Evolutionary conservation across 2,797 vertebrate species (phyloP), one percentile per base, ranked within the genome.

Genomic region (Argentina silus): DNA sequence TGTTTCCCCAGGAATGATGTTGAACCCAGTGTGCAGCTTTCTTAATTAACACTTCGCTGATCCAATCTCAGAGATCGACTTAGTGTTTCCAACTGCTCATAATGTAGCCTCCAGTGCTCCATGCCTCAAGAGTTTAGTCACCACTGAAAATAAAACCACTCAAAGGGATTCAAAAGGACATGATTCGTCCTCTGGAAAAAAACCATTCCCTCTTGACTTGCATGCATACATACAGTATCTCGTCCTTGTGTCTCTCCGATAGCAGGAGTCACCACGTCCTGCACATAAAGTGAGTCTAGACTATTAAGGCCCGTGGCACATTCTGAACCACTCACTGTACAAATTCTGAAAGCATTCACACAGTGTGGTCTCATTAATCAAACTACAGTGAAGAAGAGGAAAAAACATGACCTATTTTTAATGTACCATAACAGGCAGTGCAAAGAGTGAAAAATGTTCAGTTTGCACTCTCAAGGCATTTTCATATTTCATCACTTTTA

Each of bases 341-440:
- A 75, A 45, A 71, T 75, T 74, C 81, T 59, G 72, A 78, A 72
- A 75, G 78, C 51, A 6, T 70, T 86, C 72, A 76, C 73, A 55
- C 80, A 80, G 86, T 70, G 0, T 21, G 0, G 19, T 65, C 79
- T 87, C 77, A 89, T 86, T 84, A 86, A 73, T 81, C 68, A 85
- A 73, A 83, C 14, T 57, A 64, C 44, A 62, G 50, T 17, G 42
- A 45, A 1, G 10, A 15, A 45, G 23, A 11, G 15, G 36, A 6
- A 4, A 62, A 43, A 36, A 62, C 4, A 62, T 1, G 14, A 19
- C 4, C 27, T 62, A 0, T 15, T 62, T 8, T 61, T 61, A 61
- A 62, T 62, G 27, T 23, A 36, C 14, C 17, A n/a, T 36, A 53
- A 53, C 15, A 53, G 51, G 51, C 15, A 17, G n/a, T 17, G 51